These are phyloP conservation scores for Calvadosia cruxmelitensis DNA, from an alignment of 30 jellyfish, hydroid and myxozoan species.

Conservation along the genomic window DNA sequence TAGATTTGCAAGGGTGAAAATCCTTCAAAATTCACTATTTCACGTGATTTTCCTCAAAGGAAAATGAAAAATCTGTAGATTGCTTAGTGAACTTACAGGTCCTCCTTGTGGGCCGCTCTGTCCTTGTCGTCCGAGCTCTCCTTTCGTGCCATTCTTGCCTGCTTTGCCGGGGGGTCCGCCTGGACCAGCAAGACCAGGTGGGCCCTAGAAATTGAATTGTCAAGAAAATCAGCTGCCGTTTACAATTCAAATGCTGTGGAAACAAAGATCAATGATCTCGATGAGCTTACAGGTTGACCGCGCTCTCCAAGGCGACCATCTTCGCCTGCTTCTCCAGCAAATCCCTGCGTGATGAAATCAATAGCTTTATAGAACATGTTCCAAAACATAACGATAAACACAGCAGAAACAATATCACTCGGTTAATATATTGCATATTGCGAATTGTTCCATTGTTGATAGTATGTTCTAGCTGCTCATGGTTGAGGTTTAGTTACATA, in stretches of 20 bases:
- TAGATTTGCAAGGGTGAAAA: too few species aligned
- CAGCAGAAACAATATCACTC: too few species aligned
- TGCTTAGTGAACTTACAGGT: conserved; percentile 26
- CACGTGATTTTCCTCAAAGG: not conserved
- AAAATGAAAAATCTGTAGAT: not conserved
- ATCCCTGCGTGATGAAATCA: not conserved
- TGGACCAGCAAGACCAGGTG: conserved; percentile 64
- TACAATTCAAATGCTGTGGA: too few species aligned
- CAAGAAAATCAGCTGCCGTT: too few species aligned
- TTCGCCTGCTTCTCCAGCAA: not conserved
- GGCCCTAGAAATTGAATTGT: not conserved
- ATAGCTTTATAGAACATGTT: too few species aligned
- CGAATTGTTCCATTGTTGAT: too few species aligned
- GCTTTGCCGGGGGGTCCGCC: conserved; percentile 67
- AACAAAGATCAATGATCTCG: too few species aligned
- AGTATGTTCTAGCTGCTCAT: too few species aligned
- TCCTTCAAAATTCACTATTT: not conserved
- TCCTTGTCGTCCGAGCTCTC: conserved; percentile 52
- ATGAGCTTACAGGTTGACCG: not conserved
- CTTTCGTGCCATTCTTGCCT: conserved; percentile 53
- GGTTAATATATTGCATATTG: too few species aligned
- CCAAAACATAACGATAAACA: too few species aligned
- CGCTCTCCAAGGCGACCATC: not conserved
- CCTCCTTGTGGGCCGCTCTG: conserved; percentile 44
- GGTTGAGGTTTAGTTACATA: too few species aligned